Evolutionary conservation across 1,140 invertebrate species (phyloP).

Genomic region (Pomacea maculata): DNA sequence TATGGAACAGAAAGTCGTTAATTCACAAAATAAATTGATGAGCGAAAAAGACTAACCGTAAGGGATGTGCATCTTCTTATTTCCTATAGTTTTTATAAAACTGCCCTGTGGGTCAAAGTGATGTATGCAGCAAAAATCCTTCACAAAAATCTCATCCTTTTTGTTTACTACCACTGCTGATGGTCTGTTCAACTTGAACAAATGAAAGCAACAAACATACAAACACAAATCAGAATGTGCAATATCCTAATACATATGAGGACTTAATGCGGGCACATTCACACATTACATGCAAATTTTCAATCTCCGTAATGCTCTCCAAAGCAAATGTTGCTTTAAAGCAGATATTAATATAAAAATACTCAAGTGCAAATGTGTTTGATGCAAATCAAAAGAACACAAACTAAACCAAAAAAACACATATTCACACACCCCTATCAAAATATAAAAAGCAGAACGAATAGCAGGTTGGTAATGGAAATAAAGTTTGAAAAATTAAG

Average conservation of each 20-base stretch:
- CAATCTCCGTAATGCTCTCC: neutral
- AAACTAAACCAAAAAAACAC: neutral
- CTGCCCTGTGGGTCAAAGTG: conserved; percentile 35
- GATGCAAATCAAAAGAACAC: neutral
- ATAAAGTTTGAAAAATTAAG: neutral
- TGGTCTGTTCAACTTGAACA: conserved; percentile 32
- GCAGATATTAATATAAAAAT: too few species aligned
- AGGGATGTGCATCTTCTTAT: conserved; percentile 25
- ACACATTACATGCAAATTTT: neutral
- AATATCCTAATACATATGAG: too few species aligned
- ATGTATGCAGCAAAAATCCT: conserved; percentile 45
- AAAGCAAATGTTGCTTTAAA: neutral
- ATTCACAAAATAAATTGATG: neutral
- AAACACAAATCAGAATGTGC: neutral
- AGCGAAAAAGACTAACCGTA: conserved; percentile 35
- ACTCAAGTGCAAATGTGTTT: neutral
- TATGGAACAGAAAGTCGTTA: neutral
- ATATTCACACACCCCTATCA: neutral
- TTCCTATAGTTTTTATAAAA: conserved; percentile 29
- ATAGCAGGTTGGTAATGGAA: neutral
- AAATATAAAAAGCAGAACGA: neutral
- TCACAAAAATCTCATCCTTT: conserved; percentile 51
- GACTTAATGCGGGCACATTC: too few species aligned
- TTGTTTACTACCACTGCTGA: conserved; percentile 51
- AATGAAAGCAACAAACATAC: neutral